Conservation (phyloP, 2,797 vertebrate species). For the Amniataba percoides region DNA sequence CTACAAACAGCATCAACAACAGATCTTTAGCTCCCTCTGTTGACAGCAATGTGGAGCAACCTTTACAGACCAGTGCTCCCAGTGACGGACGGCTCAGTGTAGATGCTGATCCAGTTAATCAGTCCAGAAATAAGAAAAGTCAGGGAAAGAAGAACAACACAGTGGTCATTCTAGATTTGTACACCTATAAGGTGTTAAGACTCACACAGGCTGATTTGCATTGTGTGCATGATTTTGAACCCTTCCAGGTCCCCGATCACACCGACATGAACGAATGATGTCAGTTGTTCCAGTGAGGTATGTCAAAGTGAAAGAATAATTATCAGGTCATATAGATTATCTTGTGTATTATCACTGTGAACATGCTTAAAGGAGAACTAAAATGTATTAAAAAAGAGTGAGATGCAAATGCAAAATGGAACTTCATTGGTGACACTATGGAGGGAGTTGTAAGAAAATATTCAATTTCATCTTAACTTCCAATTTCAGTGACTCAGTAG, state of each 20-base stretch:
- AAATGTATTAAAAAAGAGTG: no score
- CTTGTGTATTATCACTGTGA: no score
- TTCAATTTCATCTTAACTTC: not conserved
- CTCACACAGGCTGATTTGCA: not conserved
- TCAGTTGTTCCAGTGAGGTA: no score
- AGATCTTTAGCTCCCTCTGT: constrained; percentile 59
- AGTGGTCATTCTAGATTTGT: not conserved
- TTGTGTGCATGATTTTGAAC: not conserved
- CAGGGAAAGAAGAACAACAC: not conserved
- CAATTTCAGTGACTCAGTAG: not conserved
- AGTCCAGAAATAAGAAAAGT: not conserved
- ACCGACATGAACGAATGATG: no score
- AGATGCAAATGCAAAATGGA: not conserved
- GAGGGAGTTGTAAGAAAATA: not conserved
- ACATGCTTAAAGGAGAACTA: no score
- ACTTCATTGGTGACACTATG: not conserved
- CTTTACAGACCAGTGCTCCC: not conserved
- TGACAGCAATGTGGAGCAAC: constrained; percentile 43
- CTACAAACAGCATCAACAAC: not conserved
- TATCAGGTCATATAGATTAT: no score
- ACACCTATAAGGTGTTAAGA: not conserved
- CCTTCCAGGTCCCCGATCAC: no score
- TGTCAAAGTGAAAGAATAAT: no score
- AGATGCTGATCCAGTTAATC: not conserved
- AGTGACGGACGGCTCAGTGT: not conserved